Evolutionary conservation across 2,113 vertebrate genomes (phyloP).

Genomic region (Felis chaus): DNA sequence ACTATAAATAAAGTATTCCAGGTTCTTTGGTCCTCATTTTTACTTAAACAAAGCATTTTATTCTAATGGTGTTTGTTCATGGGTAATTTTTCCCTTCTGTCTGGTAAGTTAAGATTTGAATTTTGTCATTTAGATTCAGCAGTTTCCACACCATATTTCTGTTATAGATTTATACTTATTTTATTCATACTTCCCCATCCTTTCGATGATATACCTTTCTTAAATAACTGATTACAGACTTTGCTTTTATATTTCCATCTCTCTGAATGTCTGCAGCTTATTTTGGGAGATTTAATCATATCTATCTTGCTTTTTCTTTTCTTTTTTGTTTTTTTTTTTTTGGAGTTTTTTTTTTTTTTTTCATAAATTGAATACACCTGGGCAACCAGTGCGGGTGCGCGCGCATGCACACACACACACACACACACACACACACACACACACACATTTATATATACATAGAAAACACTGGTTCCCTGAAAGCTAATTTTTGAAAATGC

Average conservation of each 20-base stretch:
- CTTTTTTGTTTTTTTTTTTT: background rate
- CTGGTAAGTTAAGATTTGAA: background rate
- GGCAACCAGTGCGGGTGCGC: background rate
- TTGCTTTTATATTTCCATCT: background rate
- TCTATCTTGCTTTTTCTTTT: background rate
- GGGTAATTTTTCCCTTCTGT: background rate
- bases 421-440: too few relatives aligned
- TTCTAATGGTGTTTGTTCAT: background rate
- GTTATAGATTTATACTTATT: background rate
- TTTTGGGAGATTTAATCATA: background rate
- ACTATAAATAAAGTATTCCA: background rate
- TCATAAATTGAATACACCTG: background rate
- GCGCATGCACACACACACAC: fast-evolving
- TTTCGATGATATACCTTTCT: background rate
- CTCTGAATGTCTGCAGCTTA: background rate
- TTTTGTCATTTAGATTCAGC: background rate
- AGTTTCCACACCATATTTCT: background rate
- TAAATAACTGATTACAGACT: background rate
- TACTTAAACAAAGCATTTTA: background rate
- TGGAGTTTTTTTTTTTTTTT: background rate
- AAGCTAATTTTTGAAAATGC: background rate
- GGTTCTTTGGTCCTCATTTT: background rate
- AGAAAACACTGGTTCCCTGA: background rate
- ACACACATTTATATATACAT: background rate
- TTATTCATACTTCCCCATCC: background rate